Evolutionary conservation across 2,797 vertebrate genomes (phyloP).

Genomic region (Scleropages formosus): DNA sequence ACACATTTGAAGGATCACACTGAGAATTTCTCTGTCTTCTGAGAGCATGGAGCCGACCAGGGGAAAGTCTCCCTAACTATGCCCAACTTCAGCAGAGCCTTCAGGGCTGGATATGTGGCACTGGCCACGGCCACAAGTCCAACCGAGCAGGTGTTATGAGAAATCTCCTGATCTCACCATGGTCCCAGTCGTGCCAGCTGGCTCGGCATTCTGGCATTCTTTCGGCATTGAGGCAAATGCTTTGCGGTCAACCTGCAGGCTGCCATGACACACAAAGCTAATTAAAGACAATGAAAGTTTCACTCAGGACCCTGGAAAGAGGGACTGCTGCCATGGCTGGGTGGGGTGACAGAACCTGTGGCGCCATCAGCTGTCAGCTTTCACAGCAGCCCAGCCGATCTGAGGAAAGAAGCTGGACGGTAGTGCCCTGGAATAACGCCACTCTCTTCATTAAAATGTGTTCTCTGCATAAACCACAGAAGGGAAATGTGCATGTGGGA

Average conservation of each 20-base stretch:
- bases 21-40: too few relatives aligned
- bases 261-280: slow-evolving; percentile 15
- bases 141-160: neutral
- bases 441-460: neutral
- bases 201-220: neutral
- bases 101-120: neutral
- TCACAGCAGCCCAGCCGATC: neutral
- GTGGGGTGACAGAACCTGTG: slow-evolving; percentile 15
- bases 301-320: slow-evolving; percentile 29
- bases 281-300: slow-evolving; percentile 35
- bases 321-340: slow-evolving; percentile 26
- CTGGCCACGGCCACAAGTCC: neutral
- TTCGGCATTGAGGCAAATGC: slow-evolving; percentile 25
- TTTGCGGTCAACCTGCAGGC: neutral
- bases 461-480: neutral
- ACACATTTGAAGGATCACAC: too few relatives aligned
- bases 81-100: neutral
- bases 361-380: neutral
- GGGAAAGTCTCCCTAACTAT: neutral
- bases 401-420: neutral
- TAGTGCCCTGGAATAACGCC: neutral
- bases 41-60: too few relatives aligned
- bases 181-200: neutral
- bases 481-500: neutral
- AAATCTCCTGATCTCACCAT: neutral